These are phyloP conservation scores for Leptodactylus fallax DNA, from an alignment of 2,797 vertebrate genomes.

Conservation along the genomic window DNA sequence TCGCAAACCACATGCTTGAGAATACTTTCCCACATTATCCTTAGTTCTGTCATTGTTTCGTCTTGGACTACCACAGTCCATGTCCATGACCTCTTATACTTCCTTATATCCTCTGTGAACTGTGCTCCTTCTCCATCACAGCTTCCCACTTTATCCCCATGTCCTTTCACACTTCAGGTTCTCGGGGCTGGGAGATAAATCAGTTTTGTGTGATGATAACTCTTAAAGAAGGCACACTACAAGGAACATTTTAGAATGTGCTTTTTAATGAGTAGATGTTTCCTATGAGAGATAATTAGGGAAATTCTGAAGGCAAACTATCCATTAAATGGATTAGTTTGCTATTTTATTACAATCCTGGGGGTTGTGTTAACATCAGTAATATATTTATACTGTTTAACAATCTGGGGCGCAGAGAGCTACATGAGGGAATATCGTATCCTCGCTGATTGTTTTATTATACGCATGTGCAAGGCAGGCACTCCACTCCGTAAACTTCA, in stretches of 20 bases:
- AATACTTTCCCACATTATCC: not conserved
- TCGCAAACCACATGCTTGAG: not conserved
- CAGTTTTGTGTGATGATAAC: not conserved
- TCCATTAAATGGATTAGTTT: constrained; percentile 36
- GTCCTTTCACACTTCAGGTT: not conserved
- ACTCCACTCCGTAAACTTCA: not conserved
- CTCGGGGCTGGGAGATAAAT: not conserved
- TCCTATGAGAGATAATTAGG: constrained; percentile 41
- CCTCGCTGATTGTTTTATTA: not conserved
- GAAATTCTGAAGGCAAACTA: constrained; percentile 30
- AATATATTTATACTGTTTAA: constrained; percentile 34
- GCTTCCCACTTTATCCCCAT: not conserved
- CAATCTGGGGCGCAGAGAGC: constrained; percentile 32
- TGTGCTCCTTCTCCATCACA: not conserved
- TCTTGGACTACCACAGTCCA: too few species aligned
- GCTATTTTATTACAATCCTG: constrained; percentile 42
- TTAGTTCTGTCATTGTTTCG: not conserved
- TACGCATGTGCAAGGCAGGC: not conserved
- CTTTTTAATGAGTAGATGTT: constrained; percentile 32
- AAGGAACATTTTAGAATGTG: constrained; percentile 29
- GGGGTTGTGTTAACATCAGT: constrained; percentile 23
- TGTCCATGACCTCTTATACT: too few species aligned
- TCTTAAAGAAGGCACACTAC: constrained; percentile 23
- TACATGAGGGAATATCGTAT: not conserved
- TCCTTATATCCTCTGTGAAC: not conserved